Percentiles rank a stretch among this genome's conserved stretches.
phyloP scores from a whole-genome alignment of 2,888 invertebrate genomes.

The Nudaria mundana region DNA sequence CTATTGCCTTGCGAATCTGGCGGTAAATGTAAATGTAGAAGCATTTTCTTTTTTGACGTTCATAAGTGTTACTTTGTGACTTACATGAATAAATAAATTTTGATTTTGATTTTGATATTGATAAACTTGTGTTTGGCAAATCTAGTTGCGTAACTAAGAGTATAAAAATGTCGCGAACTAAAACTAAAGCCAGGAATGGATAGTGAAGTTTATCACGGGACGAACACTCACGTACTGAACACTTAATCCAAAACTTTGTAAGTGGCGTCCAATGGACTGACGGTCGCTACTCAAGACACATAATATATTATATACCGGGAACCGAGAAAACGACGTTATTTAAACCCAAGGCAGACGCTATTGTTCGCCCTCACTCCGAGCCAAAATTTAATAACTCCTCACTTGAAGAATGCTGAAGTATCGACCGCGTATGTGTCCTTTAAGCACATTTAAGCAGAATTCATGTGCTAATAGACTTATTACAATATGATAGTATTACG shows the following conservation, averaged over 20 bases:
- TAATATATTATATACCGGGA: constrained; percentile 53
- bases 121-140: too few species aligned
- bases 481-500: not conserved
- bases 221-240: constrained; percentile 37
- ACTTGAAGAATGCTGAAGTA: constrained; percentile 44
- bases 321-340: constrained; percentile 66
- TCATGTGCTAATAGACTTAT: constrained; percentile 36
- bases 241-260: constrained; percentile 58
- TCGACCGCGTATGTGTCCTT: constrained; percentile 61
- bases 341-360: constrained; percentile 63
- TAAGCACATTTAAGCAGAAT: constrained; percentile 61
- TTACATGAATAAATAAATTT: too few species aligned
- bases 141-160: too few species aligned
- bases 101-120: too few species aligned
- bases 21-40: too few species aligned
- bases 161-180: too few species aligned
- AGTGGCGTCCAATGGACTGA: constrained; percentile 51
- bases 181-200: constrained; percentile 24
- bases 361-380: constrained; percentile 65
- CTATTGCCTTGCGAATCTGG: too few species aligned
- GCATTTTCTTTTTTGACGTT: too few species aligned
- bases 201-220: constrained; percentile 26
- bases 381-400: constrained; percentile 70
- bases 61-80: too few species aligned
- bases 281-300: constrained; percentile 47